phyloP scores from a whole-genome alignment of 2,888 invertebrate species.

The Halictus quadricinctus region DNA sequence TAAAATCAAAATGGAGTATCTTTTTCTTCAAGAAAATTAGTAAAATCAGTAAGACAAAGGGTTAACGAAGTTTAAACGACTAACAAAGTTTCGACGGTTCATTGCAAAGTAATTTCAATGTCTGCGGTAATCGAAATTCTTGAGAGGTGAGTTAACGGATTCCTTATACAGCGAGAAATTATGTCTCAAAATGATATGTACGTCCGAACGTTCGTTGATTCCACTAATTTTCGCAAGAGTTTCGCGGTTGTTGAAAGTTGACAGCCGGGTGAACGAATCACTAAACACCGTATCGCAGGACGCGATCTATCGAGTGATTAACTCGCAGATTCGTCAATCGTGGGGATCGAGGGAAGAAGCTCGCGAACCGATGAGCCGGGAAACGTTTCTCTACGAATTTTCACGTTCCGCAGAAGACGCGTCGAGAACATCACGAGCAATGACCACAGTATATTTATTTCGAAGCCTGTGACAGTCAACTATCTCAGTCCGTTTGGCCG shows the following conservation, averaged over 20 bases:
- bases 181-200: background rate
- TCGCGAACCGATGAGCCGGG: conserved; percentile 47
- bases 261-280: background rate
- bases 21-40: background rate
- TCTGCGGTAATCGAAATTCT: background rate
- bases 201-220: background rate
- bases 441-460: conserved; percentile 37
- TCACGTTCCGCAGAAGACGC: conserved; percentile 47
- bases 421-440: conserved; percentile 48
- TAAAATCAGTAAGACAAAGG: background rate
- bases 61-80: background rate
- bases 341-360: conserved; percentile 21
- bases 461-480: conserved; percentile 66
- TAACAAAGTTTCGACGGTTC: background rate
- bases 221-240: background rate
- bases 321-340: background rate
- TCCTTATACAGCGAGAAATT: background rate
- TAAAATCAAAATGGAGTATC: background rate
- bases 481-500: conserved; percentile 44
- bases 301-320: background rate
- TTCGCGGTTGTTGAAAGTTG: background rate
- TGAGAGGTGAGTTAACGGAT: background rate
- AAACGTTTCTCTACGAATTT: conserved; percentile 36
- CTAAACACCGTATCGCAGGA: background rate
- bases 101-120: background rate